Evolutionary conservation across 1,140 invertebrate genomes (phyloP).

Genomic region (Megathymus violae): DNA sequence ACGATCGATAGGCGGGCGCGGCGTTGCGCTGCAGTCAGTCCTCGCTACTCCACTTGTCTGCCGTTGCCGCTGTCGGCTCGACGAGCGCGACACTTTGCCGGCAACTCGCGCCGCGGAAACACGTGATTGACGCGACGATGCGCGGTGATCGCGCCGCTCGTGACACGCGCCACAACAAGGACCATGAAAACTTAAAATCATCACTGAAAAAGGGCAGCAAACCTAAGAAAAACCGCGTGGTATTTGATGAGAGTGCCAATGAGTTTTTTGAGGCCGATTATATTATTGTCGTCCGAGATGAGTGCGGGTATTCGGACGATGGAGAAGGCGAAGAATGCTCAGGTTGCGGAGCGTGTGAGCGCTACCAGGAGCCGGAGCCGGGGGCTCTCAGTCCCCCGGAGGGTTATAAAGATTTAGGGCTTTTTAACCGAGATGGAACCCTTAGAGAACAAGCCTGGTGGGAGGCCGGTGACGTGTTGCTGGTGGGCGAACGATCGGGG

Average conservation of each 20-base stretch:
- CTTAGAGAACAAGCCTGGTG: slow-evolving; percentile 83
- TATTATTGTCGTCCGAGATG: slow-evolving; percentile 93
- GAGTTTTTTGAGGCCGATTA: slow-evolving; percentile 95
- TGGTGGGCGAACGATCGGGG: slow-evolving; percentile 84
- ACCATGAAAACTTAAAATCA: slow-evolving; percentile 80
- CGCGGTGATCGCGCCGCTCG: slow-evolving; percentile 77
- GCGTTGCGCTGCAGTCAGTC: slow-evolving; percentile 73
- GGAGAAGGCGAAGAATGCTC: slow-evolving; percentile 89
- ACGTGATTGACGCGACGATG: slow-evolving; percentile 78
- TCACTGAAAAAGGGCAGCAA: slow-evolving; percentile 79
- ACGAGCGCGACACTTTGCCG: slow-evolving; percentile 58
- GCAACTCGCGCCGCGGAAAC: slow-evolving; percentile 55
- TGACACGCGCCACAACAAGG: slow-evolving; percentile 81
- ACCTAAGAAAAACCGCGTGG: slow-evolving; percentile 88
- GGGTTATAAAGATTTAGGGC: slow-evolving; percentile 91
- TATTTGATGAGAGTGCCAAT: slow-evolving; percentile 93
- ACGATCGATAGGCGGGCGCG: slow-evolving; percentile 72
- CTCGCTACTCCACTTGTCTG: slow-evolving; percentile 37
- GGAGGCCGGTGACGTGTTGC: slow-evolving; percentile 82
- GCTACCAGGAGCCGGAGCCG: slow-evolving; percentile 86
- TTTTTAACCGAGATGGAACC: slow-evolving; percentile 80
- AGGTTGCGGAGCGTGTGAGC: slow-evolving; percentile 86
- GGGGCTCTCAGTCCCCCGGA: slow-evolving; percentile 94
- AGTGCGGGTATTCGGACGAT: slow-evolving; percentile 91
- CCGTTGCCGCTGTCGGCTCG: slow-evolving; percentile 41